Evolutionary conservation across 2,797 vertebrate genomes (phyloP).

Genomic region (Neosilurus hyrtlii): DNA sequence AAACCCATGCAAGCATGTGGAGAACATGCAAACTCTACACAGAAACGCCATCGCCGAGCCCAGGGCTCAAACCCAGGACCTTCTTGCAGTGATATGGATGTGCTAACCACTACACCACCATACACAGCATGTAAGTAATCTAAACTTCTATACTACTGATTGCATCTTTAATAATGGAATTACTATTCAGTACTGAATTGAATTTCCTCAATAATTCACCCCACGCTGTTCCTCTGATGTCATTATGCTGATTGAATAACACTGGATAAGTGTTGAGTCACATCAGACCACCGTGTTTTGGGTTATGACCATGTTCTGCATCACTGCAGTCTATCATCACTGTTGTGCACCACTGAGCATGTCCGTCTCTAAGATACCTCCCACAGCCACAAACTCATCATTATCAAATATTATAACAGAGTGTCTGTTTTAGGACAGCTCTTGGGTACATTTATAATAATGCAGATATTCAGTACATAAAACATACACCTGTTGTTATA

Average conservation of each 20-base stretch:
- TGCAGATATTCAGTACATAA: not conserved
- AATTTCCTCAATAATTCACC: not conserved
- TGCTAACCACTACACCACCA: too few relatives aligned
- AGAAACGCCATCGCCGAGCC: too few relatives aligned
- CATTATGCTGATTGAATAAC: not conserved
- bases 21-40: too few relatives aligned
- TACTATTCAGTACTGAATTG: not conserved
- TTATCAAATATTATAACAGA: not conserved
- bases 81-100: too few relatives aligned
- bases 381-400: slow-evolving; percentile 6
- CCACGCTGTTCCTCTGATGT: slow-evolving; percentile 1
- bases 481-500: not conserved
- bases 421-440: not conserved
- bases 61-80: too few relatives aligned
- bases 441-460: not conserved
- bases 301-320: not conserved
- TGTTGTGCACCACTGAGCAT: slow-evolving; percentile 7
- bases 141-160: not conserved
- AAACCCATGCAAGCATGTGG: too few relatives aligned
- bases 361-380: not conserved
- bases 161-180: slow-evolving; percentile 6
- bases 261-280: not conserved
- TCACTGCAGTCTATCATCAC: slow-evolving; percentile 26
- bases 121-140: not conserved
- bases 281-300: slow-evolving; percentile 12